phyloP scores from a whole-genome alignment of 2,113 vertebrate species.

The Cephalophus harveyi region DNA sequence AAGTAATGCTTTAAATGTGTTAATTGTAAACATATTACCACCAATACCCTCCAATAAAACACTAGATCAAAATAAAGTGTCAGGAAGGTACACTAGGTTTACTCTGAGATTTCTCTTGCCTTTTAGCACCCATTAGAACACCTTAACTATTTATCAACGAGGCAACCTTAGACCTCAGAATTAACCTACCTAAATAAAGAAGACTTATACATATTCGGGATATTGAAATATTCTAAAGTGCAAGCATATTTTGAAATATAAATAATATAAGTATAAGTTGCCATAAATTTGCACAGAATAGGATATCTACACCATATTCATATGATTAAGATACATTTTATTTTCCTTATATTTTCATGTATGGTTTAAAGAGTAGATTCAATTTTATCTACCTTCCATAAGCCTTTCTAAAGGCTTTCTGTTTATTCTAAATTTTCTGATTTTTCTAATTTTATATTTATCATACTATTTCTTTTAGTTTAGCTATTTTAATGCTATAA shows the following conservation, averaged over 20 bases:
- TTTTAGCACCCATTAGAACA: neutral
- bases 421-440: neutral
- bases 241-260: neutral
- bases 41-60: neutral
- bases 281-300: neutral
- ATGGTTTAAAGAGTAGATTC: neutral
- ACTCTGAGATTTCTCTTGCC: neutral
- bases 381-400: neutral
- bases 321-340: no score
- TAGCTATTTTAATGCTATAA: neutral
- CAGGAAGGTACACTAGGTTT: neutral
- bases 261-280: neutral
- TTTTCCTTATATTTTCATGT: neutral
- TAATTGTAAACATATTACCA: neutral
- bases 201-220: neutral
- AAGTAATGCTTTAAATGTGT: neutral
- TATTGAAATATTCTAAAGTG: neutral
- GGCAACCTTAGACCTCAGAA: neutral
- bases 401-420: neutral
- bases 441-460: neutral
- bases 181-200: neutral
- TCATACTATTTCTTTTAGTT: neutral
- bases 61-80: neutral
- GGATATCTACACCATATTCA: no score
- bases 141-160: neutral